phyloP scores from a whole-genome alignment of 2,113 vertebrate species.

The Columba janthina region DNA sequence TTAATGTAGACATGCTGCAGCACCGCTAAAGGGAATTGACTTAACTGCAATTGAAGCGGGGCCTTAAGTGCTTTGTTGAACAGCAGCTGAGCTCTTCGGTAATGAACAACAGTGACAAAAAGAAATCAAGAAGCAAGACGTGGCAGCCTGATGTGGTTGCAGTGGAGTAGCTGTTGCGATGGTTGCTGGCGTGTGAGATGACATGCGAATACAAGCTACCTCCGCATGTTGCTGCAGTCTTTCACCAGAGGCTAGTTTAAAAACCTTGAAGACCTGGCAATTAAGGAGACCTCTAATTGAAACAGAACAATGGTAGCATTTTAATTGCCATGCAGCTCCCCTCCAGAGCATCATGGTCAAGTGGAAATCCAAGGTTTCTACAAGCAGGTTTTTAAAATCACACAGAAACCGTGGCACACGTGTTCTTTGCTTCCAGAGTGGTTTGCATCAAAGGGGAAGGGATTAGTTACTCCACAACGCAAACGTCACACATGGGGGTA shows the following conservation, averaged over 20 bases:
- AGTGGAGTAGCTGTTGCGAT: not conserved
- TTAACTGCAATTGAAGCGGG: constrained; percentile 38
- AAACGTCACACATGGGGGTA: not conserved
- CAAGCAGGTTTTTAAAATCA: not conserved
- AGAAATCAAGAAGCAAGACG: constrained; percentile 8
- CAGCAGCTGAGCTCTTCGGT: constrained; percentile 57
- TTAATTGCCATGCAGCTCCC: constrained; percentile 25
- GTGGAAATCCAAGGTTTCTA: constrained; percentile 5
- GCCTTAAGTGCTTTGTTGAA: constrained; percentile 65
- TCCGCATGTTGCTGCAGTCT: not conserved
- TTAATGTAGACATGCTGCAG: constrained; percentile 26
- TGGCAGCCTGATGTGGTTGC: constrained; percentile 13
- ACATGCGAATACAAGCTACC: not conserved
- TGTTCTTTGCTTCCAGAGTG: not conserved
- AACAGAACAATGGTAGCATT: constrained; percentile 17
- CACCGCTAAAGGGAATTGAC: constrained; percentile 3
- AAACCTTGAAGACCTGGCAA: constrained; percentile 58
- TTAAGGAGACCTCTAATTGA: constrained; percentile 52
- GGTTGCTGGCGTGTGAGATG: not conserved
- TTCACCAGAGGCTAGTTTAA: constrained; percentile 50
- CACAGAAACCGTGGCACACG: not conserved
- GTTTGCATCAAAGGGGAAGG: not conserved
- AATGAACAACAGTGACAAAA: constrained; percentile 53
- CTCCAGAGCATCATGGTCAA: not conserved
- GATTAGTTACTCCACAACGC: not conserved